Percentiles rank a stretch among this genome's conserved stretches.
Evolutionary conservation across 2,888 invertebrate genomes (phyloP).

Genomic region (Drosophila demipolita): DNA sequence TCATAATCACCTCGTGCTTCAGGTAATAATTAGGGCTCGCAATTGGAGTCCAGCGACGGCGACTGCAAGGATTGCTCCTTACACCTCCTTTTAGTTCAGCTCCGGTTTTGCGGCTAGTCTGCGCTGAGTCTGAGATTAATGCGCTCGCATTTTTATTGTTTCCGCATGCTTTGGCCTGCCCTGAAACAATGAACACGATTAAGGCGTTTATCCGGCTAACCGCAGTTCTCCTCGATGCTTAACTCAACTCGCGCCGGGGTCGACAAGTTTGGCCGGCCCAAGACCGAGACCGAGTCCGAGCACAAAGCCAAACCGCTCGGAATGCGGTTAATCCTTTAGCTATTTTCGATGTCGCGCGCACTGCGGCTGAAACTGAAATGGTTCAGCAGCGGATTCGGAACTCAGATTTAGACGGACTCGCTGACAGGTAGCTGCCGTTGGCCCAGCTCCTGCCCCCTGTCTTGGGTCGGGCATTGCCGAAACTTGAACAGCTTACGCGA

Average conservation of each 20-base stretch:
- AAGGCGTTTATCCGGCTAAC: constrained; percentile 80
- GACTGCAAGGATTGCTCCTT: not conserved
- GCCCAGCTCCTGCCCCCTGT: constrained; percentile 4
- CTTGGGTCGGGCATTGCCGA: constrained; percentile 47
- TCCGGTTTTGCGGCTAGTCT: constrained; percentile 15
- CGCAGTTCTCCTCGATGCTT: constrained; percentile 58
- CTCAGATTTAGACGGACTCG: constrained; percentile 3
- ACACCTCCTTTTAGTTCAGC: constrained; percentile 12
- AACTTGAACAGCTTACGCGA: constrained; percentile 78
- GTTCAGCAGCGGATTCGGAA: not conserved
- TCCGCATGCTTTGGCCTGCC: constrained; percentile 51
- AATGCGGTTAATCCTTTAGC: constrained; percentile 81
- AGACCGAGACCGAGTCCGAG: constrained; percentile 6
- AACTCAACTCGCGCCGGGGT: constrained; percentile 8
- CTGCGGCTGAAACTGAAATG: not conserved
- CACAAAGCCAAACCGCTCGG: constrained; percentile 43
- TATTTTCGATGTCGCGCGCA: constrained; percentile 70
- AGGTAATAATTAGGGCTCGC: constrained; percentile 62
- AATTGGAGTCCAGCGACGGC: constrained; percentile 43
- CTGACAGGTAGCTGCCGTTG: constrained; percentile 53
- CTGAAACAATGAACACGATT: constrained; percentile 77
- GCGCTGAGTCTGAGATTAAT: constrained; percentile 43
- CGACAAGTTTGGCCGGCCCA: constrained; percentile 2
- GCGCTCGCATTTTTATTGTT: constrained; percentile 77
- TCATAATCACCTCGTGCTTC: constrained; percentile 75